Base-by-base conservation (phyloP, 2,888 invertebrate genomes). In the Aleiodes alternator region DNA sequence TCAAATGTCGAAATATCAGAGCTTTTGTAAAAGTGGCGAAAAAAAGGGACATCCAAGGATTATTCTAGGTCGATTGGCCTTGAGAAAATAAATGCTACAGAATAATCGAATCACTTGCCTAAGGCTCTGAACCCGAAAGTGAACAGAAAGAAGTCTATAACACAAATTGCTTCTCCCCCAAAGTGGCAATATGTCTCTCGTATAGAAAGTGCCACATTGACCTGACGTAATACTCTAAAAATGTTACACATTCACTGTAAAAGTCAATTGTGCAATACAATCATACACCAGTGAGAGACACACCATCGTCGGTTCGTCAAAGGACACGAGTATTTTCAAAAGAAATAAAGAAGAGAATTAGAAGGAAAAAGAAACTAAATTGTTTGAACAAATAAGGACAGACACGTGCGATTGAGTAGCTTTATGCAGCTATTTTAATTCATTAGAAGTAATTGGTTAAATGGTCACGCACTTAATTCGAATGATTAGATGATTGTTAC, bases 61-160 rank as follows among this genome's bases (percentile, higher is more conserved):
- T 23, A 56, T 56, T 23, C 11, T 16, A 56, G 23, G 23, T 16
- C 16, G 48, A 14, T 16, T 64, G 64, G 34, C 64, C 64, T 64
- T 64, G 43, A 38, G 16, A 43, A 48, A 64, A 43, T 43, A 61
- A 61, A 43, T 64, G 5, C 23, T 23, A 64, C 23, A 55, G 38
- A 16, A 16, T 61, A 16, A 43, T 64, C 43, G 43, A 64, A 64
- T 64, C 12, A 48, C 4, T 31, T 64, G 75, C 75, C 71, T 16
- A 48, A 71, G 75, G 75, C 75, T 56, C 31, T 56, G 70, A 75
- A 75, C 66, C 61, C 56, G 12, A n/a, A 50, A 64, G n/a, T 51
- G 38, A 70, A 34, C 4, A 29, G 66, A 23, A 38, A 59, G 64
- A 70, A 53, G 53, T 64, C 14, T 55, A n/a, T n/a, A 43, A 43